phyloP scores from a whole-genome alignment of 2,113 vertebrate genomes.

The Gymnobelideus leadbeateri region DNA sequence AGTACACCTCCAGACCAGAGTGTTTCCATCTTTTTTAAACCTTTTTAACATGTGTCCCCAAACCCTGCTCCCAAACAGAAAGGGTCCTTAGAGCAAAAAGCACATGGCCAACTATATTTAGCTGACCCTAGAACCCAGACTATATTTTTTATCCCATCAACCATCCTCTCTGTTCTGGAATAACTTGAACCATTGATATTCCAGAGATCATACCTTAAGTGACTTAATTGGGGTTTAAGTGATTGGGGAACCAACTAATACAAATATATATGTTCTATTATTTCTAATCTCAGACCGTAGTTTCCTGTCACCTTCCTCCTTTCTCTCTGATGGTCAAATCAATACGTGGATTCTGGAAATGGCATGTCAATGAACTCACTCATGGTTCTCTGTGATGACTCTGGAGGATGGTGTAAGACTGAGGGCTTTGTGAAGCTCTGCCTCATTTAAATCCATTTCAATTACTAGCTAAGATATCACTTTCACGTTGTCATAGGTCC shows the following conservation, averaged over 20 bases:
- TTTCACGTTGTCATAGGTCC: background rate
- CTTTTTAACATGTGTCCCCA: background rate
- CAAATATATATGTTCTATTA: background rate
- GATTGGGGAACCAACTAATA: background rate
- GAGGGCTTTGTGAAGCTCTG: background rate
- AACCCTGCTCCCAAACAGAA: background rate
- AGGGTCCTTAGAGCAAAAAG: background rate
- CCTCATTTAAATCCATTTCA: background rate
- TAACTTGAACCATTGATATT: background rate
- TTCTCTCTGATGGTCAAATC: no score
- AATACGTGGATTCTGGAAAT: background rate
- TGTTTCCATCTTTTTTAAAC: background rate
- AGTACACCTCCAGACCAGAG: background rate
- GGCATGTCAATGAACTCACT: background rate
- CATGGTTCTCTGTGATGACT: background rate
- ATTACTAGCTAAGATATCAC: background rate
- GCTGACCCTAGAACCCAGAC: no score
- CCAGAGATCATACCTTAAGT: background rate
- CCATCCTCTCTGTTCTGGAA: background rate
- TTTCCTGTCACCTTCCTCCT: background rate
- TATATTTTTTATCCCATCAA: no score
- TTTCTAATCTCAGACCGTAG: background rate
- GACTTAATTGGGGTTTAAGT: no score
- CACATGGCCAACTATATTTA: background rate
- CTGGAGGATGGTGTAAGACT: background rate